These are phyloP conservation scores for Oreocharis arfaki DNA, from an alignment of 2,113 vertebrate species.

Conservation along the genomic window DNA sequence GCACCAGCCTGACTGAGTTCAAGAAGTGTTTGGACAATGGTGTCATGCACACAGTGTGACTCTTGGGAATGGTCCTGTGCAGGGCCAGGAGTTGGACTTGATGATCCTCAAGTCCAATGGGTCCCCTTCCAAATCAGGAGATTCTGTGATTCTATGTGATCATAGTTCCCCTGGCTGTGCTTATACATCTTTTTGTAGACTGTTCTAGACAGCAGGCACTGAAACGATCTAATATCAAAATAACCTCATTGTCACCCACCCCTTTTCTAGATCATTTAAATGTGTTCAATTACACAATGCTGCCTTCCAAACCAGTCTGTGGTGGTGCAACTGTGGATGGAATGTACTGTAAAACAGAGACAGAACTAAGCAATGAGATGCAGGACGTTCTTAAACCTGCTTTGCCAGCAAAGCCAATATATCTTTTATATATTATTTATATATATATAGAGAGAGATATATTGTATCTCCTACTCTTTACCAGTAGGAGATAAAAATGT, in stretches of 20 bases:
- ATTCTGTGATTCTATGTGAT: background rate
- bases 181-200: background rate
- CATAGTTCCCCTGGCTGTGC: background rate
- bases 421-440: background rate
- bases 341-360: background rate
- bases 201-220: background rate
- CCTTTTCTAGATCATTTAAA: background rate
- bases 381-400: background rate
- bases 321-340: background rate
- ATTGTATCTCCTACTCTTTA: no score
- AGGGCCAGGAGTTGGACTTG: background rate
- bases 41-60: background rate
- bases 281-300: background rate
- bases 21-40: fast-evolving
- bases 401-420: background rate
- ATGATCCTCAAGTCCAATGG: background rate
- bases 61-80: background rate
- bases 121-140: background rate
- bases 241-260: background rate
- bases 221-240: background rate
- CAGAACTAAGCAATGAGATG: background rate
- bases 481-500: background rate
- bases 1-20: fast-evolving
- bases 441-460: no score
- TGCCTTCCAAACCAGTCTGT: background rate